Base-by-base conservation (phyloP, 2,113 vertebrate genomes). In the Gavia stellata region DNA sequence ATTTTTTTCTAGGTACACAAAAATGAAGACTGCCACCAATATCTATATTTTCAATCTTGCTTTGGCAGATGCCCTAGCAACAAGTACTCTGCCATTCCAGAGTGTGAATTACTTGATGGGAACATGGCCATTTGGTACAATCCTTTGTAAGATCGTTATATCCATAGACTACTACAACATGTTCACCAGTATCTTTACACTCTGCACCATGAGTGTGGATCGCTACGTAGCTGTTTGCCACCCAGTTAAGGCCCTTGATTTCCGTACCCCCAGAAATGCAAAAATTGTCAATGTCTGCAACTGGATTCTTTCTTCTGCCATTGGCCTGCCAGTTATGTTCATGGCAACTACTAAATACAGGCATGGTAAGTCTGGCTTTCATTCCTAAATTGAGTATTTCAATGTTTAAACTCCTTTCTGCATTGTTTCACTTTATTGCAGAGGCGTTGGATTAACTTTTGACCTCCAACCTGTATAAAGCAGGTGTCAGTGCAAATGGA, bases 161-260 rank as follows among this genome's bases (percentile, higher is more conserved):
- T 99, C 99, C 90, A 99, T 99, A 62, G 99, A 99, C 97, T 99
- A 99, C 97, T 99, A 99, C 97, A 99, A 99, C 93, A 99, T 99
- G 99, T 99, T 99, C 98, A 99, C 99, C 83, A 99, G 99, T 82
- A 99, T 99, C 96, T 99, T 99, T 96, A 99, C 99, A 0, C 98
- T 99, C 92, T 99, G 99, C 88, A 99, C 99, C 79, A 99, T 99
- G 99, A 99, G 99, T 33, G 99, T 99, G 9, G 99, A 99, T 97
- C 99, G 99, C 78, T 99, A 99, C 21, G 98, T 99, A 10, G 99
- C 99, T 3, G 99, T 99, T 73, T 99, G 99, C 96, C 99, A 99
- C 92, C 99, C 99, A 0, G 99, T 99, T 80, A 99, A 99, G 94
- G 99, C 99, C 29, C 97, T 99, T 90, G 99, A 99, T 96, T 99